These are phyloP conservation scores for Chaetophractus vellerosus DNA, from an alignment of 2,797 vertebrate species.

Conservation along the genomic window DNA sequence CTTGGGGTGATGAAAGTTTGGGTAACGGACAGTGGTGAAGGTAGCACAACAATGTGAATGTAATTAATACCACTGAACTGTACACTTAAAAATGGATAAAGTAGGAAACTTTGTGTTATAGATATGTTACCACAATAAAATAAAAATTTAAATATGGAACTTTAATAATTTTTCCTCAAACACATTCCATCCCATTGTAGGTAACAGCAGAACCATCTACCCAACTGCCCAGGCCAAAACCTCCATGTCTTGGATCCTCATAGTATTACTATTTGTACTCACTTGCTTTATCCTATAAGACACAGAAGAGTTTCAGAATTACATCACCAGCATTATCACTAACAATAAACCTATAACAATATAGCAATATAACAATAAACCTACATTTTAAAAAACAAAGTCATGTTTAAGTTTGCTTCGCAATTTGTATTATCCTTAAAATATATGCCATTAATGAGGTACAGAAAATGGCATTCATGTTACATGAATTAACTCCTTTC, in stretches of 20 bases:
- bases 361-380: neutral
- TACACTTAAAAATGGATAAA: no score
- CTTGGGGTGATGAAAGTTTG: no score
- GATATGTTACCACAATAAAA: no score
- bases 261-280: neutral
- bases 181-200: neutral
- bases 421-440: neutral
- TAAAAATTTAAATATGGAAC: no score
- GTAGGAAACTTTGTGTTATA: no score
- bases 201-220: neutral
- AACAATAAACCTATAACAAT: no score
- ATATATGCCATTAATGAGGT: neutral
- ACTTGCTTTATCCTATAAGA: neutral
- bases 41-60: no score
- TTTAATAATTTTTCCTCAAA: neutral
- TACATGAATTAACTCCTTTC: neutral
- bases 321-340: neutral
- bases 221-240: neutral
- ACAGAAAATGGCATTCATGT: neutral
- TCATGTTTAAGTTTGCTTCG: conserved; percentile 14
- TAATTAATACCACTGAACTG: no score
- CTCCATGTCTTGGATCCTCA: neutral
- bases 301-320: neutral
- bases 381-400: neutral
- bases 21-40: no score